Conservation (phyloP, 1,140 invertebrate genomes). For the Papilio glaucus region DNA sequence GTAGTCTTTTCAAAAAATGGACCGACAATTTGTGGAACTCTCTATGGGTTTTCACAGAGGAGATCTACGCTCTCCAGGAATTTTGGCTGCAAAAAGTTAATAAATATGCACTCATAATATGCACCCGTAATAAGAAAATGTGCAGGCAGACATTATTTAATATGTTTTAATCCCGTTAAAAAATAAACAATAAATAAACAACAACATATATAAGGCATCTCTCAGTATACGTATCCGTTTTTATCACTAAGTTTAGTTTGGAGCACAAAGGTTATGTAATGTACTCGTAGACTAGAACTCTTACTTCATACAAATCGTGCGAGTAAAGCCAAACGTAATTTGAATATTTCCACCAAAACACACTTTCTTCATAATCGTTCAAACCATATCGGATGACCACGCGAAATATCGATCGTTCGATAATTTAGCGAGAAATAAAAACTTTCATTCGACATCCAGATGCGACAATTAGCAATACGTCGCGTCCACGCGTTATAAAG, state of each 20-base stretch:
- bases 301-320: not conserved
- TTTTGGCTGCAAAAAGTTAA: too few relatives aligned
- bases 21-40: too few relatives aligned
- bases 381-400: conserved; percentile 13
- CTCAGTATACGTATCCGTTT: too few relatives aligned
- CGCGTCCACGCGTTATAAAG: conserved; percentile 14
- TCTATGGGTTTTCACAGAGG: too few relatives aligned
- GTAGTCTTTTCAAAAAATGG: too few relatives aligned
- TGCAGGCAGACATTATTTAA: too few relatives aligned
- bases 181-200: not conserved
- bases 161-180: too few relatives aligned
- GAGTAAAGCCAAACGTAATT: not conserved
- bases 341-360: conserved; percentile 17
- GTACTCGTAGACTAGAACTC: not conserved
- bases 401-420: conserved; percentile 32
- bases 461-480: conserved; percentile 16
- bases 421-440: conserved; percentile 33
- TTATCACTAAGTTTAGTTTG: too few relatives aligned
- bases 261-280: not conserved
- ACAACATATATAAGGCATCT: not conserved
- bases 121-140: too few relatives aligned
- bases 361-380: conserved; percentile 27
- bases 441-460: not conserved
- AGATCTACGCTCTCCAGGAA: too few relatives aligned
- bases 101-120: too few relatives aligned